phyloP scores from a whole-genome alignment of 2,113 vertebrate species.

The Narcine bancroftii region DNA sequence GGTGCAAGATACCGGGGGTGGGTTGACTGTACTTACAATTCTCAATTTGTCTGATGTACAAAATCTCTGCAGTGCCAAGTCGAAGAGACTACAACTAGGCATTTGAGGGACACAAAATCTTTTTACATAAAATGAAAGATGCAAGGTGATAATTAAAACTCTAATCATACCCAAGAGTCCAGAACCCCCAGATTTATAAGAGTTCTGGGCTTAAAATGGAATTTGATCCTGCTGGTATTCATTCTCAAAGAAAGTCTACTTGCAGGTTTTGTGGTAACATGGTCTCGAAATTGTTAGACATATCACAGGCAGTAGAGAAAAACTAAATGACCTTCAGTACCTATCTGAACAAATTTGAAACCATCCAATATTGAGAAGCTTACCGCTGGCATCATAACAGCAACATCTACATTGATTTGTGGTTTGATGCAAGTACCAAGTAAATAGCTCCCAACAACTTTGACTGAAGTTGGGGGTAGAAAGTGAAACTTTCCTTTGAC shows the following conservation, averaged over 20 bases:
- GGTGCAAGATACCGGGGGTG: too few relatives aligned
- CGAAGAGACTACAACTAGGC: neutral
- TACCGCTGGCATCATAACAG: conserved; percentile 78
- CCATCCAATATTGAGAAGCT: conserved; percentile 43
- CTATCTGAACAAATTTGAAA: neutral
- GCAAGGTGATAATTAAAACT: neutral
- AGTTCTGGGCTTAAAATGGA: neutral
- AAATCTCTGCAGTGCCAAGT: neutral
- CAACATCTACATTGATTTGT: conserved; percentile 71
- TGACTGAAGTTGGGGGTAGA: conserved; percentile 64
- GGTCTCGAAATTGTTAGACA: neutral
- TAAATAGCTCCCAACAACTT: conserved; percentile 85
- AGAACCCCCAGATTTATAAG: neutral
- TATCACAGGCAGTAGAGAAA: neutral
- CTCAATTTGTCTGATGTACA: neutral
- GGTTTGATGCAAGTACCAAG: conserved; percentile 81
- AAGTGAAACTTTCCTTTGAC: conserved; percentile 81
- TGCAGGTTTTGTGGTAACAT: neutral
- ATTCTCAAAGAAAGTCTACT: neutral
- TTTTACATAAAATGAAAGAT: neutral
- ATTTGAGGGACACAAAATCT: neutral
- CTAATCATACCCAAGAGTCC: neutral
- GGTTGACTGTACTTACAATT: too few relatives aligned
- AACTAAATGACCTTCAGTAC: neutral
- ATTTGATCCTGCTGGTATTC: neutral